Conservation (phyloP, 2,113 vertebrate genomes). For the Leucopternis melanops region DNA sequence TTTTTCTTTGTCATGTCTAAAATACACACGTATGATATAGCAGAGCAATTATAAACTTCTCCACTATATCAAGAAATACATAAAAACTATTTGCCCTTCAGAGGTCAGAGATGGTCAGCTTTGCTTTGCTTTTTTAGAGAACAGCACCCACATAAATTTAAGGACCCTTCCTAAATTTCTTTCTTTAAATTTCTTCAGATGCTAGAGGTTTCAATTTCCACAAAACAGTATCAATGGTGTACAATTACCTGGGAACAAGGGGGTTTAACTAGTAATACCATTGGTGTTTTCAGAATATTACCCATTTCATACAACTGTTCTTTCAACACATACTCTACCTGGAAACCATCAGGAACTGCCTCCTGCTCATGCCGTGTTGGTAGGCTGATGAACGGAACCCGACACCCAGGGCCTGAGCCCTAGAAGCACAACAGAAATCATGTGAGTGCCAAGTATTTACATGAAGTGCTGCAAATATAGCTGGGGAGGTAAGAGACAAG, state of each 20-base stretch:
- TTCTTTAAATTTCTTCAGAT: not conserved
- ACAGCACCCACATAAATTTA: not conserved
- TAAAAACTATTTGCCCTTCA: not conserved
- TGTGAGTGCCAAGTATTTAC: accelerated
- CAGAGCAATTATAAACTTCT: not conserved
- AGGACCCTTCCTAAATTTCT: not conserved
- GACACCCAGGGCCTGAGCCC: conserved; percentile 34
- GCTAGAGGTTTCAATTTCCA: not conserved
- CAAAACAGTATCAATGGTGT: not conserved
- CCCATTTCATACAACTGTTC: not conserved
- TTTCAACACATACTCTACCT: conserved; percentile 60
- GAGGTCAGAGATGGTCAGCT: not conserved
- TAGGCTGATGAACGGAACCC: conserved; percentile 63
- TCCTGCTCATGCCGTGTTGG: conserved; percentile 50
- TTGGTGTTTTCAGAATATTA: not conserved
- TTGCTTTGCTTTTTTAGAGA: not conserved
- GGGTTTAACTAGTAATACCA: not conserved
- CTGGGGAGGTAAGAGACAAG: not conserved
- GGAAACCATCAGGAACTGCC: conserved; percentile 56
- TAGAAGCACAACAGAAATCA: conserved; percentile 1
- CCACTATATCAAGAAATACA: not conserved
- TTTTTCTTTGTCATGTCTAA: not conserved
- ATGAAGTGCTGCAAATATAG: not conserved
- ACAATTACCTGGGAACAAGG: not conserved
- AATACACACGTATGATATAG: not conserved